A percentile compares a stretch with the other conserved stretches of the same genome.
These are phyloP conservation scores for Paracanthobrama guichenoti DNA, from an alignment of 2,113 vertebrate species.

Conservation along the genomic window DNA sequence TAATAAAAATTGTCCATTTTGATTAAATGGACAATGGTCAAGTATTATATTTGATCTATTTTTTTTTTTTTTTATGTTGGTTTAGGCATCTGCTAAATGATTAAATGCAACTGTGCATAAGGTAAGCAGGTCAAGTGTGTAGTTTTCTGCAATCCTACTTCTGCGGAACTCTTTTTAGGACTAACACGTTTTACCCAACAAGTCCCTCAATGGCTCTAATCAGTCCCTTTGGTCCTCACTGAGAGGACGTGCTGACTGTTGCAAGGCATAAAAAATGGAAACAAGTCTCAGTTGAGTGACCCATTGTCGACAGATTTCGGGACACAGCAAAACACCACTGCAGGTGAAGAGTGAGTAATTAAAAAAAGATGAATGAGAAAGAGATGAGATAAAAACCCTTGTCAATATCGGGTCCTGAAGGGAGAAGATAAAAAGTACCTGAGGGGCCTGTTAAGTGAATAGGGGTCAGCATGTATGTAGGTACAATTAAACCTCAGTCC, in stretches of 20 bases:
- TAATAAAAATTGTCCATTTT: no score
- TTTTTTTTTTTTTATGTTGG: not conserved
- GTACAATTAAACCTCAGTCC: conserved; percentile 20
- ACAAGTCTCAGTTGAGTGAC: not conserved
- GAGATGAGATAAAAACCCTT: not conserved
- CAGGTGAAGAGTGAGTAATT: not conserved
- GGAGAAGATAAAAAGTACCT: not conserved
- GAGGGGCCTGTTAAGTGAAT: not conserved
- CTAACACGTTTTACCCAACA: not conserved
- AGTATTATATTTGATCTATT: not conserved
- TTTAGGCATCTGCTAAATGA: not conserved
- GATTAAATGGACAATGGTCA: no score
- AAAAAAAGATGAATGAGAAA: not conserved
- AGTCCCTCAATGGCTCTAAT: not conserved
- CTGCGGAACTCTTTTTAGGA: not conserved
- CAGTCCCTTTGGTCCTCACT: conserved; percentile 7
- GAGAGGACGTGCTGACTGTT: conserved; percentile 1
- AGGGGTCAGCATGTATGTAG: not conserved
- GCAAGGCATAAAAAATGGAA: not conserved
- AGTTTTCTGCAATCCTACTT: not conserved
- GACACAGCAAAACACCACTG: not conserved
- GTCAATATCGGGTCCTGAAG: not conserved
- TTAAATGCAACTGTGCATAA: not conserved
- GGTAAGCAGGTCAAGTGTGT: not conserved
- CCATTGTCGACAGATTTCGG: not conserved